Evolutionary conservation across 2,888 invertebrate species (phyloP).

Genomic region (Frankliniella fusca): DNA sequence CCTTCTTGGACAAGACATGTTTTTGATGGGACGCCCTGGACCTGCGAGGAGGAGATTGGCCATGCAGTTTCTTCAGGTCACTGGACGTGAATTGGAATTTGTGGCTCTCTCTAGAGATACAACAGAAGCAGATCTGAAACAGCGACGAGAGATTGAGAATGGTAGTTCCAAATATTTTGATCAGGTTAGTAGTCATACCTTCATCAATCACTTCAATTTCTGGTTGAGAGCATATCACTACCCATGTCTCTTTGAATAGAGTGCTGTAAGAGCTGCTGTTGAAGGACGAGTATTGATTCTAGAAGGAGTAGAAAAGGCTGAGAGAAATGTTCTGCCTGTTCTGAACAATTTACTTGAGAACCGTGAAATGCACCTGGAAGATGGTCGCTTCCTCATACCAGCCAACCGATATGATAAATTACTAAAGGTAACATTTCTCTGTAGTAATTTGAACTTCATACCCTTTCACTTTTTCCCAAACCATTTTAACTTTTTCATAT

Average conservation of each 20-base stretch:
- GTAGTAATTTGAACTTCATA: not conserved
- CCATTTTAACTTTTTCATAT: not conserved
- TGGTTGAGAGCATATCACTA: not conserved
- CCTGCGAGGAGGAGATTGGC: conserved; percentile 75
- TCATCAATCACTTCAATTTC: not conserved
- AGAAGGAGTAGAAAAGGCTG: conserved; percentile 96
- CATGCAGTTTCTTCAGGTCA: conserved; percentile 82
- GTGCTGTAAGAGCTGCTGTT: conserved; percentile 87
- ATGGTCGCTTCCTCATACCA: conserved; percentile 88
- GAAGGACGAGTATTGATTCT: conserved; percentile 83
- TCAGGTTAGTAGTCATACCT: conserved; percentile 58
- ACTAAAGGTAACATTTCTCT: conserved; percentile 57
- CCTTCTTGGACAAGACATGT: conserved; percentile 87
- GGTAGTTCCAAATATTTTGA: conserved; percentile 91
- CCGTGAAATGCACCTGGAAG: conserved; percentile 96
- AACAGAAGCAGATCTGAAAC: conserved; percentile 94
- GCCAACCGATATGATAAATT: conserved; percentile 86
- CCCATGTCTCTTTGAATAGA: conserved; percentile 51
- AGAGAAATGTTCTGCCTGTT: conserved; percentile 92
- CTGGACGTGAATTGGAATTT: conserved; percentile 86
- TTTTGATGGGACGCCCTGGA: conserved; percentile 88
- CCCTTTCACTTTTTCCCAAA: conserved; percentile 28
- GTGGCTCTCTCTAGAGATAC: conserved; percentile 91
- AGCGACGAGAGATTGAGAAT: conserved; percentile 82
- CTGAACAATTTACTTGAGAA: conserved; percentile 95